Conservation (phyloP, 2,888 invertebrate species). For the Esperia sulphurella region DNA sequence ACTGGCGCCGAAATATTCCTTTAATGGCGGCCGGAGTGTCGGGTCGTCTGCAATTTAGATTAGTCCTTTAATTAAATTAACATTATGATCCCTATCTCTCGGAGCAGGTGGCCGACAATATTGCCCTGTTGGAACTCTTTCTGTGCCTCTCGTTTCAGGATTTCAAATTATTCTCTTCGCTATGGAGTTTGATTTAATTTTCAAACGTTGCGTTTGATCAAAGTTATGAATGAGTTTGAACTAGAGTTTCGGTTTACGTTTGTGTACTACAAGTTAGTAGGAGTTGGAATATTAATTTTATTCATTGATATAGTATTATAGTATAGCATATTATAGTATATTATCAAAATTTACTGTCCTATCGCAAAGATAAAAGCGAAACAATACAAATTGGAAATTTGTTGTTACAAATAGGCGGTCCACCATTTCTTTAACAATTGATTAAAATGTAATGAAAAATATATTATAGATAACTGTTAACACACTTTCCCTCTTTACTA, state of each 20-base stretch:
- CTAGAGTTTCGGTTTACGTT: not conserved
- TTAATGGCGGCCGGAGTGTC: constrained; percentile 74
- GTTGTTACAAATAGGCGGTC: no score
- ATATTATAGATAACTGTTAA: no score
- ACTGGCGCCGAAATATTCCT: constrained; percentile 73
- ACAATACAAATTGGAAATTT: no score
- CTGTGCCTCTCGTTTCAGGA: constrained; percentile 35
- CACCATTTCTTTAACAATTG: no score
- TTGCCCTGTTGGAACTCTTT: constrained; percentile 62
- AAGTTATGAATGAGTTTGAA: constrained; percentile 2
- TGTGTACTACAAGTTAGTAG: no score
- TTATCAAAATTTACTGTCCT: no score
- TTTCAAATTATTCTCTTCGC: constrained; percentile 9
- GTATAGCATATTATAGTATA: no score
- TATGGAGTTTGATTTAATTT: constrained; percentile 29
- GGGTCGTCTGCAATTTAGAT: constrained; percentile 79
- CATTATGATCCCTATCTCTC: constrained; percentile 77
- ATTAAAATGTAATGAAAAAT: no score
- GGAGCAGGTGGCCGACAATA: constrained; percentile 72
- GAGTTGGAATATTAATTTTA: no score
- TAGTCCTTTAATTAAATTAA: constrained; percentile 80
- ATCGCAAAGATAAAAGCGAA: no score
- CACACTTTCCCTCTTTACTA: no score
- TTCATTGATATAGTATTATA: no score
- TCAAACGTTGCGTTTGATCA: constrained; percentile 10